A percentile compares a stretch with the other conserved stretches of the same genome.
phyloP scores from a whole-genome alignment of 2,888 invertebrate species.

The Rotaria socialis region DNA sequence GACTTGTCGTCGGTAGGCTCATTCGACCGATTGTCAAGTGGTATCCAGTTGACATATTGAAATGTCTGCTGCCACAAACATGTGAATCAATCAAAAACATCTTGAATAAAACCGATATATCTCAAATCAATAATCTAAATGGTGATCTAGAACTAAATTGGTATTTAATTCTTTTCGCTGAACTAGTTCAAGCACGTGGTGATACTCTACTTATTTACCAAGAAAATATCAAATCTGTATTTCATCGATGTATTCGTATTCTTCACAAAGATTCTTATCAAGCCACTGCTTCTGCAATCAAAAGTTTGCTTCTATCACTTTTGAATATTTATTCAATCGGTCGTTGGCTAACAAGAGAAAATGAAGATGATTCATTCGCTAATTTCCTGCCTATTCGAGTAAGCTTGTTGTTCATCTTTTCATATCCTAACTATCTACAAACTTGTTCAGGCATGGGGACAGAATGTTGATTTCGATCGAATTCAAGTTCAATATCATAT shows the following conservation, averaged over 20 bases:
- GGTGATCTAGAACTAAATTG: slow-evolving; percentile 20
- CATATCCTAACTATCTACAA: too few species aligned
- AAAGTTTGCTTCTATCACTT: slow-evolving; percentile 64
- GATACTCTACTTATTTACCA: slow-evolving; percentile 27
- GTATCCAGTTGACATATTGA: neutral
- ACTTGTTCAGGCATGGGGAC: slow-evolving; percentile 39
- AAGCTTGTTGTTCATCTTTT: slow-evolving; percentile 45
- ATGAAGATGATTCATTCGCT: slow-evolving; percentile 67
- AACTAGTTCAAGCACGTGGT: slow-evolving; percentile 40
- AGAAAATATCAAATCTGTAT: neutral
- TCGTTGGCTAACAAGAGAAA: slow-evolving; percentile 55
- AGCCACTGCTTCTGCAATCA: slow-evolving; percentile 48
- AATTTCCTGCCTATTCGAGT: slow-evolving; percentile 70
- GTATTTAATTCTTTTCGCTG: neutral
- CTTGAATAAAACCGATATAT: neutral
- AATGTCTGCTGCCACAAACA: neutral
- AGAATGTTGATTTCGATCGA: slow-evolving; percentile 65
- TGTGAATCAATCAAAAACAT: neutral
- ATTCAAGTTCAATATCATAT: slow-evolving; percentile 73
- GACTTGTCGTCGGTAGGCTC: neutral
- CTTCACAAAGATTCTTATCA: slow-evolving; percentile 37
- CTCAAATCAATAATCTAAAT: neutral
- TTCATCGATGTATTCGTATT: neutral
- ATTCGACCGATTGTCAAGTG: neutral
- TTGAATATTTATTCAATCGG: slow-evolving; percentile 64